Evolutionary conservation across 2,797 vertebrate genomes (phyloP), one percentile per base, ranked within the genome.

Genomic region (Chloroceryle inda): DNA sequence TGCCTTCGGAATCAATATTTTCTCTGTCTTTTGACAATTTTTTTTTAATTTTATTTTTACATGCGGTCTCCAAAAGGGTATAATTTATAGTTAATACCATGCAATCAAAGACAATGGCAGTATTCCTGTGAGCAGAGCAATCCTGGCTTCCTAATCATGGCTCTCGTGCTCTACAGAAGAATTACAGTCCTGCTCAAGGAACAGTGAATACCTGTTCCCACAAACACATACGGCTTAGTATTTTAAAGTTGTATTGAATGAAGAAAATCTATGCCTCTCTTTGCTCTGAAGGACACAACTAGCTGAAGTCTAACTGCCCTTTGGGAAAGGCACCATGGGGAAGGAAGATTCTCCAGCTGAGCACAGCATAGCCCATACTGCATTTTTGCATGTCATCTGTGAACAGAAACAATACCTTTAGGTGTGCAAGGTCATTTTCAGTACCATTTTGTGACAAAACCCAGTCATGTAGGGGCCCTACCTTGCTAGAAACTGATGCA

Each of bases 81-180:
- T 98, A 98, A 98, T 98, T 98, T 98, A 97, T 86, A 26, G 94
- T 96, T 98, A 98, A 98, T 97, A 98, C 97, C 92, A 94, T 97
- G 95, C 97, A 98, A 98, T 98, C 98, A 98, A 96, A 97, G 97
- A 98, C 98, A 97, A 97, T 96, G 96, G 97, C 93, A 97, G 94
- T 95, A 98, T 69, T 96, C 94, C 96, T 92, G 92, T 59, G 94
- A 97, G 81, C 88, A 38, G 92, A 96, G 96, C 95, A 96, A 96
- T 95, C 91, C 96, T 88, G 93, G 96, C 97, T 98, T 96, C 92
- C 94, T 96, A 94, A 97, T 97, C 96, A 93, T 91, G 96, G 94
- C 93, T 95, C 96, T 97, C 85, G 31, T 55, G 75, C 79, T 85
- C 75, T 92, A 50, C 50, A 77, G 92, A 95, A 87, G 82, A 96